These are phyloP conservation scores for Dioctria linearis DNA, from an alignment of 2,888 invertebrate genomes.

Conservation along the genomic window DNA sequence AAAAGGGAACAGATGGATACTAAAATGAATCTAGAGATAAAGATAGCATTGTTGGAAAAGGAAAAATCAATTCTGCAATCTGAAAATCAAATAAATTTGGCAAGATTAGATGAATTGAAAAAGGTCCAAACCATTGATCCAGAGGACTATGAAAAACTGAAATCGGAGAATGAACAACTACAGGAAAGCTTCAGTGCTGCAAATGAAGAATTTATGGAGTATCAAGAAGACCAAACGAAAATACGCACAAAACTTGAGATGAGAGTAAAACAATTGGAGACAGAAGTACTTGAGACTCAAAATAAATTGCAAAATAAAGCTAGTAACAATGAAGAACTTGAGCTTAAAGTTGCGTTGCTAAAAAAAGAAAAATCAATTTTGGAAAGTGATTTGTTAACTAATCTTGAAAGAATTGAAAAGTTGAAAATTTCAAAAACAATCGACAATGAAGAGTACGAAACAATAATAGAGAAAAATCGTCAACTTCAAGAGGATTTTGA, in stretches of 20 bases:
- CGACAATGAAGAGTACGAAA: conserved; percentile 10
- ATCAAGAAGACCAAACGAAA: conserved; percentile 63
- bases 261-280: conserved; percentile 17
- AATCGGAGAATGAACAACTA: conserved; percentile 57
- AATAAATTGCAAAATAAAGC: no score
- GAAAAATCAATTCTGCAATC: conserved; percentile 61
- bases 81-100: conserved; percentile 40
- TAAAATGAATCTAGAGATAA: conserved; percentile 67
- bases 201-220: conserved; percentile 55
- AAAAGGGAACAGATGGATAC: conserved; percentile 17
- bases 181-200: conserved; percentile 60
- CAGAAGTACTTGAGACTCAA: conserved; percentile 18
- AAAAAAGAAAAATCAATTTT: conserved; percentile 54
- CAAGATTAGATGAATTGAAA: conserved; percentile 34
- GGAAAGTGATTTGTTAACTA: neutral
- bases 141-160: conserved; percentile 34
- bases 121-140: conserved; percentile 44
- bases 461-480: conserved; percentile 56
- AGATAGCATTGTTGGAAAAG: conserved; percentile 66
- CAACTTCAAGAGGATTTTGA: conserved; percentile 61
- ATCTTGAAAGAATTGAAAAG: neutral
- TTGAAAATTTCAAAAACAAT: conserved; percentile 53
- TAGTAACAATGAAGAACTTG: conserved; percentile 55
- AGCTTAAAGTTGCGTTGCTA: conserved; percentile 61
- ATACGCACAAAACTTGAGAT: conserved; percentile 62